phyloP scores from a whole-genome alignment of 2,113 vertebrate species.

The Eurystomus gularis region DNA sequence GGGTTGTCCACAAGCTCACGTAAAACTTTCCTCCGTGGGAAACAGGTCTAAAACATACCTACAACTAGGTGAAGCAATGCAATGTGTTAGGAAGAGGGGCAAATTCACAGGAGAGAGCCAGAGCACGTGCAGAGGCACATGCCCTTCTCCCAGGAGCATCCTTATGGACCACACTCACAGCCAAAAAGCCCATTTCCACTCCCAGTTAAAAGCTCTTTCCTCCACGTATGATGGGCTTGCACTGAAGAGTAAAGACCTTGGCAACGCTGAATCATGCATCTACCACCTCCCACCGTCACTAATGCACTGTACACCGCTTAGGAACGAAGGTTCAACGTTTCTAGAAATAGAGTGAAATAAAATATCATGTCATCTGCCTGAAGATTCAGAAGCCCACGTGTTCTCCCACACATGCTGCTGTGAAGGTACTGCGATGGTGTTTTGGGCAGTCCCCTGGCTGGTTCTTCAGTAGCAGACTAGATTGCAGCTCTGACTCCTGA shows the following conservation, averaged over 20 bases:
- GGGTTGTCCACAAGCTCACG: not conserved
- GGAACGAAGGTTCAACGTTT: not conserved
- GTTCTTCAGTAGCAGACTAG: not conserved
- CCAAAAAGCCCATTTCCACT: not conserved
- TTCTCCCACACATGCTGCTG: not conserved
- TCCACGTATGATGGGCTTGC: not conserved
- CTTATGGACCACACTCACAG: not conserved
- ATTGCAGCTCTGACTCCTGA: not conserved
- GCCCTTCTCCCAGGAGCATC: not conserved
- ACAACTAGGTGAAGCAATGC: not conserved
- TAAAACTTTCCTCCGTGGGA: not conserved
- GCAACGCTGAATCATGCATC: not conserved
- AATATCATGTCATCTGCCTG: constrained; percentile 49
- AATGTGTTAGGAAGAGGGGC: not conserved
- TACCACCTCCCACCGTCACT: constrained; percentile 20
- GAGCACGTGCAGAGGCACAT: not conserved
- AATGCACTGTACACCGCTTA: not conserved
- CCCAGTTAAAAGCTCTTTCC: not conserved
- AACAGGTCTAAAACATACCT: not conserved
- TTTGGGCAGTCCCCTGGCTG: not conserved
- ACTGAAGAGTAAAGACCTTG: not conserved
- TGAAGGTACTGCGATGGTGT: not conserved
- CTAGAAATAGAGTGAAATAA: constrained; percentile 53
- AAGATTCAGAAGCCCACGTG: constrained; percentile 35
- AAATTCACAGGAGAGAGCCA: not conserved